Conservation (phyloP, 2,113 vertebrate genomes). For the Cyprinodon variegatus region DNA sequence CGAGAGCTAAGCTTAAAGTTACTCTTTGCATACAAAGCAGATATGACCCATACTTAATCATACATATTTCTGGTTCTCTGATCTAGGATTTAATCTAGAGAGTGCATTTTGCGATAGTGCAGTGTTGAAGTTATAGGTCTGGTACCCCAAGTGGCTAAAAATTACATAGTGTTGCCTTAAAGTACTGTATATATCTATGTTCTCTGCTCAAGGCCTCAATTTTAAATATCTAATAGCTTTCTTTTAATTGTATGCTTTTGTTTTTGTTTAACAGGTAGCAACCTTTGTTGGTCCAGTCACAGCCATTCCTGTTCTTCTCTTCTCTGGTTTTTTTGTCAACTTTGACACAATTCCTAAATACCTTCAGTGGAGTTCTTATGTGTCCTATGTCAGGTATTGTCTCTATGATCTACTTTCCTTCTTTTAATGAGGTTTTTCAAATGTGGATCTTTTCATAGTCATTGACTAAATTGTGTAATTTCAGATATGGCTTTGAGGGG, state of each 20-base stretch:
- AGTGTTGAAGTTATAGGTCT: too few relatives aligned
- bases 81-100: too few relatives aligned
- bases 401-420: not conserved
- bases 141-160: too few relatives aligned
- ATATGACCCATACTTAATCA: too few relatives aligned
- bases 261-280: conserved; percentile 85
- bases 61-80: too few relatives aligned
- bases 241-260: not conserved
- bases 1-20: too few relatives aligned
- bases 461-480: not conserved
- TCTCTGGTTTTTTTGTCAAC: conserved; percentile 98
- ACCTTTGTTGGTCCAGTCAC: conserved; percentile 96
- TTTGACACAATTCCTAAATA: conserved; percentile 99
- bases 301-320: conserved; percentile 94
- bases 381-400: conserved; percentile 95
- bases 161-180: too few relatives aligned
- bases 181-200: too few relatives aligned
- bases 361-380: conserved; percentile 96
- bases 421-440: not conserved
- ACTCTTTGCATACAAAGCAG: too few relatives aligned
- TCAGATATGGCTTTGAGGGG: conserved; percentile 96
- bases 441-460: not conserved
- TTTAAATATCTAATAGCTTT: not conserved
- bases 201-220: not conserved
- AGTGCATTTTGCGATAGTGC: too few relatives aligned